Evolutionary conservation across 2,888 invertebrate species (phyloP).

Genomic region (Thera obeliscata): DNA sequence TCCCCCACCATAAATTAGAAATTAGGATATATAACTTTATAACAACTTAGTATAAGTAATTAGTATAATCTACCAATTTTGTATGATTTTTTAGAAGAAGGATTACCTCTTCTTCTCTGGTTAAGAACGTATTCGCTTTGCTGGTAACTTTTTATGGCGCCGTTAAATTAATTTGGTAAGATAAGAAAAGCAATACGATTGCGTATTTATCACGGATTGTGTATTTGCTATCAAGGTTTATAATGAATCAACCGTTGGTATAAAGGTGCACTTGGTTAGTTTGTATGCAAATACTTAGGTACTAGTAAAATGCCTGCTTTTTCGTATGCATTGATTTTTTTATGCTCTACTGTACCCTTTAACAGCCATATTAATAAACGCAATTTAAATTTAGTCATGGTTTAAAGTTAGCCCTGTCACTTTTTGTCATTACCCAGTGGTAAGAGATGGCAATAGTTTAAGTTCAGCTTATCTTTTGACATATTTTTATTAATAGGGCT

Average conservation of each 20-base stretch:
- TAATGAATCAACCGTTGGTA: not conserved
- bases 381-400: no score
- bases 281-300: not conserved
- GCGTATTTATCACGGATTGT: conserved; percentile 3
- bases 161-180: conserved; percentile 1
- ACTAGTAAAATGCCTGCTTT: not conserved
- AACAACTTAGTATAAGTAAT: no score
- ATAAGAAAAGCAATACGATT: conserved; percentile 9
- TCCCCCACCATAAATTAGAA: no score
- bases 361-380: no score
- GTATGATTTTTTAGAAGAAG: not conserved
- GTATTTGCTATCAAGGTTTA: not conserved
- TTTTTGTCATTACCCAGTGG: no score
- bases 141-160: not conserved
- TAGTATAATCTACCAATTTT: no score
- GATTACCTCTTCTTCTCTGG: not conserved
- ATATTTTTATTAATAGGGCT: no score
- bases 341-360: no score
- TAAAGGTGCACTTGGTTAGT: not conserved
- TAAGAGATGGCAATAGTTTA: no score
- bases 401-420: no score
- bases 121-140: not conserved
- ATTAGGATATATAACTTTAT: no score
- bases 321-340: not conserved
- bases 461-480: no score